Percentiles rank a stretch among this genome's conserved stretches.
Evolutionary conservation across 2,797 vertebrate species (phyloP).

Genomic region (Carduelis carduelis): DNA sequence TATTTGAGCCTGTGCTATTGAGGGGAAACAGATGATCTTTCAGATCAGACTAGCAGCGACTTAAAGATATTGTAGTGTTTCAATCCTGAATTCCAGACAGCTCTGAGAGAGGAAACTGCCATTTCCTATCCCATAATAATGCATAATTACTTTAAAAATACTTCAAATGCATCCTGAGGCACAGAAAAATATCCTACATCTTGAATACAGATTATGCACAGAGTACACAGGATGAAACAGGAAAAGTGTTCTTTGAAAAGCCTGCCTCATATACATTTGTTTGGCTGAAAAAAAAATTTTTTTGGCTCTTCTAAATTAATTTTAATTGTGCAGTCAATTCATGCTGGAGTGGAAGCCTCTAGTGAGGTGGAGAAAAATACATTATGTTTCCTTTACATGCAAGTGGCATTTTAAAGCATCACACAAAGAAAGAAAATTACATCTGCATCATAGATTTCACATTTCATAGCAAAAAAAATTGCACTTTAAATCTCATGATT

Average conservation of each 20-base stretch:
- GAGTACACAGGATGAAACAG: background rate
- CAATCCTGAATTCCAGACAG: conserved; percentile 17
- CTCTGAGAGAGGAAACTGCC: background rate
- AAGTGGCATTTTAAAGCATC: background rate
- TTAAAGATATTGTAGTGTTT: background rate
- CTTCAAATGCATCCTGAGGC: conserved; percentile 28
- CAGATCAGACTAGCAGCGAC: background rate
- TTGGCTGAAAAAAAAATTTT: background rate
- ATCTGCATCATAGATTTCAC: background rate
- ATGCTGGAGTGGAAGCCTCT: background rate
- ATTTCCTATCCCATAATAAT: conserved; percentile 39
- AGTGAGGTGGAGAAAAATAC: background rate
- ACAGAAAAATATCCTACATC: background rate
- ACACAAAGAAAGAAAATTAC: background rate
- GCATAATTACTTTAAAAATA: conserved; percentile 43
- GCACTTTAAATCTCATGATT: background rate
- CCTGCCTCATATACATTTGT: background rate
- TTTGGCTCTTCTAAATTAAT: background rate
- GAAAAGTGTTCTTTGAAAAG: background rate
- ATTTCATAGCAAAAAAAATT: background rate
- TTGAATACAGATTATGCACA: conserved; percentile 26
- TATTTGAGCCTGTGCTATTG: background rate
- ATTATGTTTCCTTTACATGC: background rate
- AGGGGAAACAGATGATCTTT: conserved; percentile 17
- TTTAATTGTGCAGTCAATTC: background rate